These are phyloP conservation scores for Arrhamphus sclerolepis DNA, from an alignment of 2,797 vertebrate species.

Conservation along the genomic window DNA sequence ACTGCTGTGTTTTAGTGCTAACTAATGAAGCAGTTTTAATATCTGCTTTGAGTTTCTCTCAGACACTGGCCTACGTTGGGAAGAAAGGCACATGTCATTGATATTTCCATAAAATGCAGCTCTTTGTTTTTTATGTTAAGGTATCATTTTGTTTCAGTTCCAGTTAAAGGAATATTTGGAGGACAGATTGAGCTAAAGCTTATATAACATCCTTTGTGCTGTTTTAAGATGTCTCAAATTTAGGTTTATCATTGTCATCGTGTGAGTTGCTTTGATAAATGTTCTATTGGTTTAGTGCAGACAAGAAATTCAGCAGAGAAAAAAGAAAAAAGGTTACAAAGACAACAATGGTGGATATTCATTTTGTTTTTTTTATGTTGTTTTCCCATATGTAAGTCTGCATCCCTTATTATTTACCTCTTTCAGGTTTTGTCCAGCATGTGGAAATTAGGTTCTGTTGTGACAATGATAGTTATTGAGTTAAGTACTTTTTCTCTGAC, in stretches of 20 bases:
- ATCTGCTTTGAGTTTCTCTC: background rate
- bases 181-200: too few species aligned
- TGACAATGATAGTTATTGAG: constrained; percentile 24
- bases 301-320: background rate
- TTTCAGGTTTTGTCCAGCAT: constrained; percentile 9
- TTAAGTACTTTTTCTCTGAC: constrained; percentile 41
- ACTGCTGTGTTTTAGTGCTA: constrained; percentile 32
- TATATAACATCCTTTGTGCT: too few species aligned
- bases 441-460: background rate
- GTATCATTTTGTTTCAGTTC: too few species aligned
- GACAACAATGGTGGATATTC: too few species aligned
- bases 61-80: background rate
- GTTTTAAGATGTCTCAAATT: too few species aligned
- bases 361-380: background rate
- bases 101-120: too few species aligned
- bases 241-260: too few species aligned
- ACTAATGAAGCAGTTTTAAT: background rate
- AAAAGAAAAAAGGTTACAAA: constrained; percentile 1
- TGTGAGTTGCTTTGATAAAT: background rate
- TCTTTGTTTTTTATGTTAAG: too few species aligned
- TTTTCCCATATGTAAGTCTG: constrained; percentile 4
- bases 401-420: constrained; percentile 20
- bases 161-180: too few species aligned
- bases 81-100: constrained; percentile 2
- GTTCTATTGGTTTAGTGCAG: background rate